A percentile compares a stretch with the other conserved stretches of the same genome.
Conservation (phyloP, 2,113 vertebrate species). For the Archocentrus centrarchus region DNA sequence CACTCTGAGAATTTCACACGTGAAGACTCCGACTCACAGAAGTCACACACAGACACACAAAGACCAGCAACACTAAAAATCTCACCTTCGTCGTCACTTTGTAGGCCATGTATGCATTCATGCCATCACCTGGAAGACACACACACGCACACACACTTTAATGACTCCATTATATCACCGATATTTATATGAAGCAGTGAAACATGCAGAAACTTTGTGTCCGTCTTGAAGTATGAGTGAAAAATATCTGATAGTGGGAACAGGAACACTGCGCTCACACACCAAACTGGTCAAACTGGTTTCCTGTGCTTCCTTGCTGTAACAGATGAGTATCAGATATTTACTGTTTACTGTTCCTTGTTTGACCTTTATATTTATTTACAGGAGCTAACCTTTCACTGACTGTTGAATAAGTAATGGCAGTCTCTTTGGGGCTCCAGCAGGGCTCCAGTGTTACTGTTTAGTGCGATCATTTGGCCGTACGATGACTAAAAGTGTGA, state of each 20-base stretch:
- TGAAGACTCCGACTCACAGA: too few species aligned
- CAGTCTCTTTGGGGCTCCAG: not conserved
- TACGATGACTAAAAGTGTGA: not conserved
- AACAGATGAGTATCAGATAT: not conserved
- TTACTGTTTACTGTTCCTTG: not conserved
- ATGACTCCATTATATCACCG: not conserved
- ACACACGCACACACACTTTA: not conserved
- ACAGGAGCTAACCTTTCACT: not conserved
- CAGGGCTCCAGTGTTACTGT: fast-evolving
- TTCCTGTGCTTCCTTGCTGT: not conserved
- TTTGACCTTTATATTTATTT: not conserved
- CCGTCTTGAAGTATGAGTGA: not conserved
- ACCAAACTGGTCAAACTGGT: slow-evolving; percentile 15
- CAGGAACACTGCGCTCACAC: not conserved
- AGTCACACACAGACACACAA: not conserved
- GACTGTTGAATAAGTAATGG: not conserved
- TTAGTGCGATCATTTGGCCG: not conserved
- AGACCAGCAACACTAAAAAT: not conserved
- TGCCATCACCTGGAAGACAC: slow-evolving; percentile 89
- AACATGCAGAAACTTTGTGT: not conserved
- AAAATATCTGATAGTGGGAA: not conserved
- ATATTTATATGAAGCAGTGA: not conserved
- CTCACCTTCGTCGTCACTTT: slow-evolving; percentile 94
- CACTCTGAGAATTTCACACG: too few species aligned
- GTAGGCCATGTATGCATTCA: slow-evolving; percentile 99